These are phyloP conservation scores for Ochotona princeps DNA, from an alignment of 2,113 vertebrate species.

Conservation along the genomic window DNA sequence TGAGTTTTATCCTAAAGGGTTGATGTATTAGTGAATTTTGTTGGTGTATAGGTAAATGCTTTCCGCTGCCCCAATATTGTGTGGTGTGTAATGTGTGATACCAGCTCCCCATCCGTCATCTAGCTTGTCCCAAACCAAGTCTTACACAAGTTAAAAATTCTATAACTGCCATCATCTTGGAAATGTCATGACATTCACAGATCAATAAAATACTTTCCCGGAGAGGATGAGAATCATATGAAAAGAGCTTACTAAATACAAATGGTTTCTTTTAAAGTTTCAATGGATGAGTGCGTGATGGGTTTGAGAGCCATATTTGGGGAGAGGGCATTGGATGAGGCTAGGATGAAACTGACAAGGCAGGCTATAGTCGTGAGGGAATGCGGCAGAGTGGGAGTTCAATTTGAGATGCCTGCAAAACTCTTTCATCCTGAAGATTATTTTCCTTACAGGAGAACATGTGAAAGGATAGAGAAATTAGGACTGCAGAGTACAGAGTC, in stretches of 20 bases:
- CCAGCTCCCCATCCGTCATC: slow-evolving; percentile 50
- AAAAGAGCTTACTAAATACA: slow-evolving; percentile 67
- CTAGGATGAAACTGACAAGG: background rate
- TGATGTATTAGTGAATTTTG: background rate
- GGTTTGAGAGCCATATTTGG: background rate
- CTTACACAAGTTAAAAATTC: slow-evolving; percentile 68
- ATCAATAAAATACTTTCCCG: slow-evolving; percentile 73
- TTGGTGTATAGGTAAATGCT: background rate
- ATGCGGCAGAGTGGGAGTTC: background rate
- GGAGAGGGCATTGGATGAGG: background rate
- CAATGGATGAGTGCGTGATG: slow-evolving; percentile 42
- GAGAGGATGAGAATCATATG: slow-evolving; percentile 60
- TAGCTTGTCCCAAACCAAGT: slow-evolving; percentile 52
- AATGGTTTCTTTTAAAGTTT: slow-evolving; percentile 60
- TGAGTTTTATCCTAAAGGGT: slow-evolving; percentile 8
- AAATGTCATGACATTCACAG: slow-evolving; percentile 74
- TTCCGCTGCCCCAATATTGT: background rate
- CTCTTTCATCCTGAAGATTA: background rate
- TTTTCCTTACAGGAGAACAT: slow-evolving; percentile 36
- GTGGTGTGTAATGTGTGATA: background rate
- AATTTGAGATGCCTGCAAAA: background rate
- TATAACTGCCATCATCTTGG: slow-evolving; percentile 56
- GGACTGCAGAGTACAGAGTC: background rate
- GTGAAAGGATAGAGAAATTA: slow-evolving; percentile 3
- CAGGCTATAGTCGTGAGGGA: background rate